Base-by-base conservation (phyloP, 1,140 invertebrate genomes). In the Arion vulgaris region DNA sequence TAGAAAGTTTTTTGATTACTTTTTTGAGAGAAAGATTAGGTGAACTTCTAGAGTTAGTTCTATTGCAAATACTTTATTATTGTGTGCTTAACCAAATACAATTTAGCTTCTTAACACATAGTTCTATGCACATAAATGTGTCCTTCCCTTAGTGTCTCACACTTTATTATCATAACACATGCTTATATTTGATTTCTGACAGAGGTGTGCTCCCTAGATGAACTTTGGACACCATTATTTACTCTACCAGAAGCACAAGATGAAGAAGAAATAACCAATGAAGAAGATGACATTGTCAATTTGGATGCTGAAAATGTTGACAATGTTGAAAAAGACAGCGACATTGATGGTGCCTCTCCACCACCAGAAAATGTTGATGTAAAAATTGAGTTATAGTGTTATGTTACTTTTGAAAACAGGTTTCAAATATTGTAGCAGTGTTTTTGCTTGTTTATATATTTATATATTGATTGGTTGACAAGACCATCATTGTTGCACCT, bases 201-300 rank as follows among this genome's bases (percentile, higher is more conserved):
- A 72, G 73, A 45, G 39, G 73, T 75, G 11, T 75, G 73, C 45
- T 2, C 73, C 26, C 2, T 28, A 19, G n/a, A 45, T 38, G 73
- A 53, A 7, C 19, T 75, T 7, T 15, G 17, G 39, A 19, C 41
- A n/a, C 73, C 73, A 15, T 9, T 34, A 26, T 75, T 75, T 28
- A 75, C 73, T 51, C 45, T 75, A 28, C 73, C 73, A 17, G 45
- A 75, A 75, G 39, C 45, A 1, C 28, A n/a, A 17, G 73, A 75
- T 34, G 45, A 45, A 53, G 41, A 57, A n/a, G 23, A 34, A n/a
- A n/a, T 53, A 75, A 75, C 15, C 32, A 34, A 11, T 45, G 73
- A 75, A 5, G 28, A 36, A 2, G 73, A 49, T 53, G 28, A 75
- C 23, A 72, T 11, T 51, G 73, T 53, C 23, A 36, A 53, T 75